Base-by-base conservation (phyloP, 2,888 invertebrate species). In the Lamellibrachia satsuma region DNA sequence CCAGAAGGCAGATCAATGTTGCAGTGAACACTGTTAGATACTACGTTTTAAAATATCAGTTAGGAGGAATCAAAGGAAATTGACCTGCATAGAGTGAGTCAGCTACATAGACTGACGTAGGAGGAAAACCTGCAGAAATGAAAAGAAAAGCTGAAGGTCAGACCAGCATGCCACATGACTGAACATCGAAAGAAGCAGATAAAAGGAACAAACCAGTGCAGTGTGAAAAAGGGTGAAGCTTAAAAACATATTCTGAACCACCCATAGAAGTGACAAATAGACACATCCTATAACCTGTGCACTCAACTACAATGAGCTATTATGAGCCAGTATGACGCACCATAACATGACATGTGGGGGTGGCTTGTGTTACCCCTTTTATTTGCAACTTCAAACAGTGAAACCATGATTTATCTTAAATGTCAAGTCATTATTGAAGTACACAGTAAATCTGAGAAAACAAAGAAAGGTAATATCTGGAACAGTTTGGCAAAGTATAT, bases 381-480 rank as follows among this genome's bases (percentile, higher is more conserved):
- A 75, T 15, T 75, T 15, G 75, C 75, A 75, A 75, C 75, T 75
- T 75, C 75, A 75, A 75, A 75, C 75, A 75, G n/a, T 22, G 75
- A 75, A 75, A 75, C 22, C 75, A 75, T 75, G 75, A 75, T 75
- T 75, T 75, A 75, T 75, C n/a, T 22, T 75, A 75, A n/a, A 75
- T 75, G 75, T 22, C 75, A 0, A 11, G 75, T 75, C 75, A 75
- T n/a, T 15, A 6, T 75, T 22, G 4, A 22, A 75, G 75, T 22
- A 75, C 75, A 75, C 15, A 15, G n/a, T 75, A 22, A 6, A n/a
- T 22, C 75, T 75, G n/a, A 39, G 39, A 75, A 75, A 75, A n/a
- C 75, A 75, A 15, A 75, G 75, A 57, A 75, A 11, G 60, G 15
- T n/a, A 75, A 75, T 15, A 6, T 22, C 6, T 75, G 75, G 22